phyloP scores from a whole-genome alignment of 2,888 invertebrate species.

The Ditylenchus weischeri region DNA sequence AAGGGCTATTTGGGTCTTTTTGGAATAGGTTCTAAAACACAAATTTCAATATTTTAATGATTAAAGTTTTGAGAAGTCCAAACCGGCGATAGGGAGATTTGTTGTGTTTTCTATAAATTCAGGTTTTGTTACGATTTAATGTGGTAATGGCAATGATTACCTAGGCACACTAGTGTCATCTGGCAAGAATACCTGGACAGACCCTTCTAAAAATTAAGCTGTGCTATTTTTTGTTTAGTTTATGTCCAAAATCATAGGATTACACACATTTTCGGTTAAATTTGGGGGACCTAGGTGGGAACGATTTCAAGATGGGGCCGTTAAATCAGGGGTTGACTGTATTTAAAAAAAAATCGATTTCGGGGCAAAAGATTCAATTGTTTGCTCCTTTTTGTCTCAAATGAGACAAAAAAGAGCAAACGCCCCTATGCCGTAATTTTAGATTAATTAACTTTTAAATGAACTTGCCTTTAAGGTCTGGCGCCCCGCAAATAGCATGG shows the following conservation, averaged over 20 bases:
- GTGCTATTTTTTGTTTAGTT: not conserved
- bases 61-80: not conserved
- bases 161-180: conserved; percentile 72
- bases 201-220: conserved; percentile 70
- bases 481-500: conserved; percentile 87
- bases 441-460: not conserved
- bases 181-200: conserved; percentile 91
- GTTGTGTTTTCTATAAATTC: conserved; percentile 49
- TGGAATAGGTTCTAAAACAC: conserved; percentile 74
- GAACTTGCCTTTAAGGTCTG: conserved; percentile 71
- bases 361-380: too few relatives aligned
- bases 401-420: too few relatives aligned
- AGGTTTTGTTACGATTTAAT: too few relatives aligned
- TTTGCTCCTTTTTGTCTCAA: too few relatives aligned
- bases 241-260: not conserved
- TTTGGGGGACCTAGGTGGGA: too few relatives aligned
- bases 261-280: too few relatives aligned
- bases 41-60: not conserved
- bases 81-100: conserved; percentile 90
- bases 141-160: too few relatives aligned
- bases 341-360: too few relatives aligned
- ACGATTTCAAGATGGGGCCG: too few relatives aligned
- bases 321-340: too few relatives aligned
- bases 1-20: conserved; percentile 81
- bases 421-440: too few relatives aligned